These are phyloP conservation scores for Cremastobaeus sp. DNA, from an alignment of 2,888 invertebrate genomes.

Conservation along the genomic window DNA sequence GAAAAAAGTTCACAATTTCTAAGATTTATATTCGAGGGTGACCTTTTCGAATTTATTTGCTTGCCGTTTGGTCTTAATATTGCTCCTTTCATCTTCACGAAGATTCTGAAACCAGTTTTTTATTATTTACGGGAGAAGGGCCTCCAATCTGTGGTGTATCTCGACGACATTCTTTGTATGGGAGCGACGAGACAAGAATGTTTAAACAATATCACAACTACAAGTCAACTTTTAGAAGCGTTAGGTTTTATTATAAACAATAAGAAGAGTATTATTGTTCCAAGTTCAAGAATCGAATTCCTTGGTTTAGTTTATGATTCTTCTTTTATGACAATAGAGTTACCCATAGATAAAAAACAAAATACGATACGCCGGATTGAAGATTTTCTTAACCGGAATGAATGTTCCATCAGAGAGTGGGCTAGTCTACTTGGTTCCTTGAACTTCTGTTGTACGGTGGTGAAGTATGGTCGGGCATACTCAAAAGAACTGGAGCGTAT, in stretches of 20 bases:
- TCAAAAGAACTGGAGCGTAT: slow-evolving; percentile 45
- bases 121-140: slow-evolving; percentile 11
- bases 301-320: slow-evolving; percentile 14
- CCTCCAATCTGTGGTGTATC: slow-evolving; percentile 37
- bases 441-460: slow-evolving; percentile 39
- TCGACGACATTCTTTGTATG: slow-evolving; percentile 58
- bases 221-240: neutral
- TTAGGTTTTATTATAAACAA: slow-evolving; percentile 12
- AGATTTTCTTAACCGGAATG: neutral
- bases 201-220: neutral
- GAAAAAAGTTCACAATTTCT: slow-evolving; percentile 31
- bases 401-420: slow-evolving; percentile 34
- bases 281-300: neutral
- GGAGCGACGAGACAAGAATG: neutral
- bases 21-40: slow-evolving; percentile 46
- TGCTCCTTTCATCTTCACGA: slow-evolving; percentile 28
- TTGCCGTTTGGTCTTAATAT: slow-evolving; percentile 56
- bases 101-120: slow-evolving; percentile 53
- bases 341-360: neutral
- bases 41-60: slow-evolving; percentile 52
- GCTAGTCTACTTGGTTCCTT: slow-evolving; percentile 40
- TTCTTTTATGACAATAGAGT: slow-evolving; percentile 9
- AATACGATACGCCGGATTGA: neutral
- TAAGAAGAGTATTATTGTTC: slow-evolving; percentile 2
- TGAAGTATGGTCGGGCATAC: slow-evolving; percentile 47